Evolutionary conservation across 2,113 vertebrate species (phyloP).

Genomic region (Sinocyclocheilus rhinocerous): DNA sequence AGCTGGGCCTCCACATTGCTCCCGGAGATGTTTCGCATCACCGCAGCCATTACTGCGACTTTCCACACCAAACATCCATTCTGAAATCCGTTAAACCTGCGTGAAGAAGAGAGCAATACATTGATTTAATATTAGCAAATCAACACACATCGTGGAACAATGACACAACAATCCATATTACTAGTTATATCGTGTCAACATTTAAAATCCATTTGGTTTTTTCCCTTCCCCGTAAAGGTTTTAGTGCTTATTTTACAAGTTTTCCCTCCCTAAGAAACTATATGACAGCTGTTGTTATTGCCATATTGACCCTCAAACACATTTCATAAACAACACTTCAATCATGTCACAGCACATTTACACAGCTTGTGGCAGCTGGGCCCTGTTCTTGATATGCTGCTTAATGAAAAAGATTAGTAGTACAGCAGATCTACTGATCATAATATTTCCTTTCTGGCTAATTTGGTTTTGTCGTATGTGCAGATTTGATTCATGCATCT

Average conservation of each 20-base stretch:
- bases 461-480: not conserved
- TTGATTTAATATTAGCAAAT: not conserved
- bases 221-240: not conserved
- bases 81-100: not conserved
- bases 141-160: not conserved
- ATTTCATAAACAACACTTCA: no score
- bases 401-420: not conserved
- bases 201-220: not conserved
- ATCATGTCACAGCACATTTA: no score
- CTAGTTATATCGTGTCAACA: no score
- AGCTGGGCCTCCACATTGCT: slow-evolving; percentile 60
- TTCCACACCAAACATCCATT: not conserved
- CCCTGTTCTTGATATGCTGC: not conserved
- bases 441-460: not conserved
- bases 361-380: not conserved
- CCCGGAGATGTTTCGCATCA: slow-evolving; percentile 58
- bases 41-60: not conserved
- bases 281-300: no score
- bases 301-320: no score
- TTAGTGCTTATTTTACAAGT: not conserved
- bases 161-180: not conserved
- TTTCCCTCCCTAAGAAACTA: no score
- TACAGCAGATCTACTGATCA: not conserved
- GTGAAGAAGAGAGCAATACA: not conserved
- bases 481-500: no score